Conservation (phyloP, 2,888 invertebrate species). For the Embidobia sp. region DNA sequence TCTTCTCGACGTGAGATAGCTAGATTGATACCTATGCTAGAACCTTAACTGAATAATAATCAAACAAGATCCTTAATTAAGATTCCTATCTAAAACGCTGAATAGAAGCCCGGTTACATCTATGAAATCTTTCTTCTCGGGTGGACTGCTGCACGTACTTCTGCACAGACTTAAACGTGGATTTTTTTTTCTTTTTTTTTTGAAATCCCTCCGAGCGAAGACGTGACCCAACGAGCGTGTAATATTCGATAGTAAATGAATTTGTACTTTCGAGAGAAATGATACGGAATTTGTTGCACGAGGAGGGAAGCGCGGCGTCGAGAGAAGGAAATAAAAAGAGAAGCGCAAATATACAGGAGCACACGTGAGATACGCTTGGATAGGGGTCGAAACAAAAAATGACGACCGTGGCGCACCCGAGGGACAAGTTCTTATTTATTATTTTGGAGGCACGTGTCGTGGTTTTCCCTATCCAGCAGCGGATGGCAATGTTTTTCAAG, state of each 20-base stretch:
- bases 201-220: slow-evolving; percentile 14
- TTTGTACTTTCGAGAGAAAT: slow-evolving; percentile 43
- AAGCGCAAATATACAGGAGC: slow-evolving; percentile 29
- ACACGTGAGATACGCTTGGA: slow-evolving; percentile 43
- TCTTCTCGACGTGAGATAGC: not conserved
- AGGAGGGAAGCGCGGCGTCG: slow-evolving; percentile 5
- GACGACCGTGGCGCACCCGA: slow-evolving; percentile 42
- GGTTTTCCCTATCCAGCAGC: slow-evolving; percentile 34
- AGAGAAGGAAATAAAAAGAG: slow-evolving; percentile 20
- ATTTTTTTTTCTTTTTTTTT: slow-evolving; percentile 24
- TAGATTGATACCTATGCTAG: slow-evolving; percentile 13
- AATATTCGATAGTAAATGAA: slow-evolving; percentile 48
- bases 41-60: slow-evolving; percentile 11
- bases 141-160: not conserved
- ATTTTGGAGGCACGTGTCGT: slow-evolving; percentile 58
- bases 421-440: slow-evolving; percentile 59
- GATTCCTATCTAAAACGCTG: slow-evolving; percentile 4
- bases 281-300: slow-evolving; percentile 41
- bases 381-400: slow-evolving; percentile 53
- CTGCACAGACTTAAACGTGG: not conserved
- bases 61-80: slow-evolving; percentile 7
- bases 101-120: slow-evolving; percentile 2
- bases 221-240: slow-evolving; percentile 37
- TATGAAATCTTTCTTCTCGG: slow-evolving; percentile 1
- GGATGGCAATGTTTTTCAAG: slow-evolving; percentile 49